Conservation (phyloP, 92 coral and sea anemone species). For the Epizoanthus stellaris region DNA sequence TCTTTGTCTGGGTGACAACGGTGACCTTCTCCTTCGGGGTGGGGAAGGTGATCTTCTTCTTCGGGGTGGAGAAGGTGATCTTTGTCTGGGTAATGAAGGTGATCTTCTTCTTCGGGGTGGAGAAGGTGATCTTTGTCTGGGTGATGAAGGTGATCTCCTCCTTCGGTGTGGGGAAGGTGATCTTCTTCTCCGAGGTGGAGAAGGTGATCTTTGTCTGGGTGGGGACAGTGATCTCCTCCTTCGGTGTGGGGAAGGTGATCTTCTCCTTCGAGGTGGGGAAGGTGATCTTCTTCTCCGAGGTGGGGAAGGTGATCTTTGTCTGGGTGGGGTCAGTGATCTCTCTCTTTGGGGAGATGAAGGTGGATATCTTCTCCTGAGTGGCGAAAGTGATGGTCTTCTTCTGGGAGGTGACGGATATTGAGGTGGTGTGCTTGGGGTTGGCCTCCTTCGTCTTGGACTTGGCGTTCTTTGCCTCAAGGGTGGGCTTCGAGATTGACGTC, state of each 20-base stretch:
- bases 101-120: neutral
- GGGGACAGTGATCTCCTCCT: conserved; percentile 21
- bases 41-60: neutral
- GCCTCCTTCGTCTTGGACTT: neutral
- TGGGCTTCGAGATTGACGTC: conserved; percentile 5
- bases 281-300: neutral
- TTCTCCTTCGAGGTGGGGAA: conserved; percentile 7
- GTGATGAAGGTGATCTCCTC: conserved; percentile 17
- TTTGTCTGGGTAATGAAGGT: neutral
- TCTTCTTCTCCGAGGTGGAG: neutral
- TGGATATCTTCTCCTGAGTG: no score
- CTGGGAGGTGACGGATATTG: conserved; percentile 22
- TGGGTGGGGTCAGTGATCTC: neutral
- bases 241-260: conserved; percentile 10
- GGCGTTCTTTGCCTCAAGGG: neutral
- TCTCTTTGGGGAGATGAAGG: conserved; percentile 10
- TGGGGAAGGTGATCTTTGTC: conserved; percentile 3
- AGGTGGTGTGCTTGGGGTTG: conserved; percentile 1
- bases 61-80: conserved; percentile 3
- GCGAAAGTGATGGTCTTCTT: neutral
- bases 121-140: neutral
- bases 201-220: conserved; percentile 1
- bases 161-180: neutral
- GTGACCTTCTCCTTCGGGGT: no score
- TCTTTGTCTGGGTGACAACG: neutral